Conservation (phyloP, 2,797 vertebrate species). For the Neosilurus hyrtlii region DNA sequence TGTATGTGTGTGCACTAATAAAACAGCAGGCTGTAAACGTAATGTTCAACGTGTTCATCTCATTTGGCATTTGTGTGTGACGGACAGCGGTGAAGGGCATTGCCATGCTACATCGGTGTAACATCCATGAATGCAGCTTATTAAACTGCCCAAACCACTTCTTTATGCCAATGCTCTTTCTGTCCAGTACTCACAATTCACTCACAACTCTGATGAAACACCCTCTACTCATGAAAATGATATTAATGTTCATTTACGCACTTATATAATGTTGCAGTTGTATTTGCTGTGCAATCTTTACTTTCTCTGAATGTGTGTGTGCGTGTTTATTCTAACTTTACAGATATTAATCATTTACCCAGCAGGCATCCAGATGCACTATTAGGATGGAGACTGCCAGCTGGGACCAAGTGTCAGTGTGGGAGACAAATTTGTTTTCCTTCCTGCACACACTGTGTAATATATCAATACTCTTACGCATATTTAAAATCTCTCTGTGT, state of each 20-base stretch:
- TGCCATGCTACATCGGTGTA: not conserved
- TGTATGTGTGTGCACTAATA: not conserved
- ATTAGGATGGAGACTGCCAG: not conserved
- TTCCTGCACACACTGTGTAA: not conserved
- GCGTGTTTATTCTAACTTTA: not conserved
- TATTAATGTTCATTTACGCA: constrained; percentile 4
- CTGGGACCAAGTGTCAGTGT: constrained; percentile 6
- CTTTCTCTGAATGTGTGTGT: not conserved
- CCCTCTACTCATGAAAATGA: not conserved
- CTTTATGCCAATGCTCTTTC: not conserved
- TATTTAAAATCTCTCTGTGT: not conserved
- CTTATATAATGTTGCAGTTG: not conserved
- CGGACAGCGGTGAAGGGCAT: constrained; percentile 14
- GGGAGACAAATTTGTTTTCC: constrained; percentile 14
- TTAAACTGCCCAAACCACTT: not conserved
- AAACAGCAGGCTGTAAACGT: constrained; percentile 17
- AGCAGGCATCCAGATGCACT: constrained; percentile 3
- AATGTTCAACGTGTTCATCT: constrained; percentile 10
- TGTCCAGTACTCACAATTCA: not conserved
- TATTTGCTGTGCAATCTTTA: constrained; percentile 15
- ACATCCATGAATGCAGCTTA: not conserved
- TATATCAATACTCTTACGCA: not conserved
- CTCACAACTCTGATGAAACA: not conserved
- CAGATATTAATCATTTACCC: constrained; percentile 13
- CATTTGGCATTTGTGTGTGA: not conserved